These are phyloP conservation scores for Conus canariensis DNA, from an alignment of 2,888 invertebrate genomes.

Conservation along the genomic window DNA sequence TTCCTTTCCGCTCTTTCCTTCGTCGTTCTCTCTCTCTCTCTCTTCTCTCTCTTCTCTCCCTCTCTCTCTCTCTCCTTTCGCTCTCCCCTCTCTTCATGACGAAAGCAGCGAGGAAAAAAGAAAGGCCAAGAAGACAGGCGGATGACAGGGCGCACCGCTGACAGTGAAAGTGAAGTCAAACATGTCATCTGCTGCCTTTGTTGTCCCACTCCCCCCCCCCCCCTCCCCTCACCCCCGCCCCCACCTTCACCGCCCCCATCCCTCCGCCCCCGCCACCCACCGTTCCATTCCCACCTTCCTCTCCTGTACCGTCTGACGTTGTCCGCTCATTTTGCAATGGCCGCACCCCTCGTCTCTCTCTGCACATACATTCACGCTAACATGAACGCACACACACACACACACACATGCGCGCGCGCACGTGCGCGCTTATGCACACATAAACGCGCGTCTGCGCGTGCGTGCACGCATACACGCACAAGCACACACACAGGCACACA, in stretches of 20 bases:
- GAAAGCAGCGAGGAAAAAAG: too few relatives aligned
- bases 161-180: slow-evolving; percentile 9
- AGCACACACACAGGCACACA: too few relatives aligned
- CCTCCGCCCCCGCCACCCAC: not conserved
- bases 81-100: too few relatives aligned
- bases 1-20: too few relatives aligned
- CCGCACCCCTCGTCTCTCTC: too few relatives aligned
- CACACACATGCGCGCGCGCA: not conserved
- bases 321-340: too few relatives aligned
- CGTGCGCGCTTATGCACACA: not conserved
- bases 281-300: not conserved
- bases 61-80: too few relatives aligned
- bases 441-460: not conserved
- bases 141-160: not conserved
- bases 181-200: slow-evolving; percentile 11
- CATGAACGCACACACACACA: not conserved
- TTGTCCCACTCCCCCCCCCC: not conserved
- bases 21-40: too few relatives aligned
- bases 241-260: not conserved
- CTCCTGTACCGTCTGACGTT: too few relatives aligned
- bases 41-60: too few relatives aligned
- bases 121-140: too few relatives aligned
- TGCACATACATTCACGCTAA: too few relatives aligned
- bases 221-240: not conserved
- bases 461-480: not conserved